A percentile compares a stretch with the other conserved stretches of the same genome.
Conservation (phyloP, 2,888 invertebrate genomes). For the Eristalis tenax region DNA sequence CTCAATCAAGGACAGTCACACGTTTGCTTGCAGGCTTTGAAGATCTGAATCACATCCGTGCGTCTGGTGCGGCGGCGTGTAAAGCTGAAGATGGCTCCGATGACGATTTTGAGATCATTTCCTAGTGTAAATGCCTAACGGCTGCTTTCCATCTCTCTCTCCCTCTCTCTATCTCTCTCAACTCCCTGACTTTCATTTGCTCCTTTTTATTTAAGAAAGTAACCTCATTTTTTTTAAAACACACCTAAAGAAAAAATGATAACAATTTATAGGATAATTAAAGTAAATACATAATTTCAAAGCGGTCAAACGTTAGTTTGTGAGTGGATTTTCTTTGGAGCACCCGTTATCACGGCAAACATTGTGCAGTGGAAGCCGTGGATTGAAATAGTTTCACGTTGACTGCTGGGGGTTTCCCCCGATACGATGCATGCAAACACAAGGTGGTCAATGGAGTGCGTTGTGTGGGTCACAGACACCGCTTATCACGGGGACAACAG, state of each 20-base stretch:
- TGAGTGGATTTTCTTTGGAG: background rate
- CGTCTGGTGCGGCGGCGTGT: conserved; percentile 77
- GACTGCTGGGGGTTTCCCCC: background rate
- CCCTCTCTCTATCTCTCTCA: conserved; percentile 37
- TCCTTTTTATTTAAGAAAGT: conserved; percentile 56
- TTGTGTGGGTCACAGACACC: background rate
- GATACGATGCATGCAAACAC: too few species aligned
- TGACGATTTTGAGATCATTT: conserved; percentile 91
- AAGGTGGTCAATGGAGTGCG: too few species aligned
- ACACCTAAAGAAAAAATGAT: conserved; percentile 56
- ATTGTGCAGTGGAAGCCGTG: background rate
- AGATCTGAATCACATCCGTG: conserved; percentile 74
- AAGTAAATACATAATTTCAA: conserved; percentile 54
- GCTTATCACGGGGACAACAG: background rate
- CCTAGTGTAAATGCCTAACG: conserved; percentile 80
- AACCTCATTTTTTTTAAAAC: conserved; percentile 41
- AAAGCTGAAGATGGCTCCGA: conserved; percentile 87
- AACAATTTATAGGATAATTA: conserved; percentile 69
- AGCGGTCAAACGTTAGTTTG: background rate
- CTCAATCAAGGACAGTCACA: background rate
- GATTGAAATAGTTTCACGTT: background rate
- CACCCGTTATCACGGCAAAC: background rate
- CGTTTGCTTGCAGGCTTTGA: conserved; percentile 74
- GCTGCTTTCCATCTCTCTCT: conserved; percentile 21
- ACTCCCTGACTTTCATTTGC: conserved; percentile 50